Conservation (phyloP, 2,113 vertebrate genomes). For the Petroica traversi region DNA sequence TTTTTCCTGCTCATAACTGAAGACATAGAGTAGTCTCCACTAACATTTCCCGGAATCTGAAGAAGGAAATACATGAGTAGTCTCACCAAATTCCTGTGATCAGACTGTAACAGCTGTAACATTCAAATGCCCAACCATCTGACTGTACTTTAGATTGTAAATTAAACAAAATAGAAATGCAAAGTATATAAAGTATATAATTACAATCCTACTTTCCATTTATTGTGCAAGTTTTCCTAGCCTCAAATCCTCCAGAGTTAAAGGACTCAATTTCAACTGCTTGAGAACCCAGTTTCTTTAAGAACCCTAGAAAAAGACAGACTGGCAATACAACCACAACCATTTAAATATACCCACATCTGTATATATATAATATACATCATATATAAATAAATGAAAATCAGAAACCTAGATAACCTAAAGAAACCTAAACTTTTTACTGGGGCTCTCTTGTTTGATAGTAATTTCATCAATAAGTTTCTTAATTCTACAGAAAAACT, state of each 20-base stretch:
- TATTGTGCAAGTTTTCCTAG: background rate
- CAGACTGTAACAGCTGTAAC: background rate
- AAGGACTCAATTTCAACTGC: background rate
- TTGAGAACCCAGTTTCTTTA: background rate
- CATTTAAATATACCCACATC: background rate
- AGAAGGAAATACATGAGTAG: background rate
- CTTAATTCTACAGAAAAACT: too few relatives aligned
- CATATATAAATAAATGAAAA: background rate
- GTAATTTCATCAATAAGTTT: background rate
- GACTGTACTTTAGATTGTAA: background rate
- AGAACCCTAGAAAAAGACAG: background rate
- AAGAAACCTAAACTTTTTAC: background rate
- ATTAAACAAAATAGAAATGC: background rate
- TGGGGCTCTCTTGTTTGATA: background rate
- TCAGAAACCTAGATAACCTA: background rate
- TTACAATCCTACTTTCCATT: background rate
- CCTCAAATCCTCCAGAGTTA: background rate
- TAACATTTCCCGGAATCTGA: background rate
- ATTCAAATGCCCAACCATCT: background rate
- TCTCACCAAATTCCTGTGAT: background rate
- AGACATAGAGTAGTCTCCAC: background rate
- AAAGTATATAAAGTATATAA: background rate
- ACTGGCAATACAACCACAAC: background rate
- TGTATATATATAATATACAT: accelerated
- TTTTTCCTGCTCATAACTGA: background rate